A percentile compares a stretch with the other conserved stretches of the same genome.
These are phyloP conservation scores for Bujurquina vittata DNA, from an alignment of 2,113 vertebrate species.

Conservation along the genomic window DNA sequence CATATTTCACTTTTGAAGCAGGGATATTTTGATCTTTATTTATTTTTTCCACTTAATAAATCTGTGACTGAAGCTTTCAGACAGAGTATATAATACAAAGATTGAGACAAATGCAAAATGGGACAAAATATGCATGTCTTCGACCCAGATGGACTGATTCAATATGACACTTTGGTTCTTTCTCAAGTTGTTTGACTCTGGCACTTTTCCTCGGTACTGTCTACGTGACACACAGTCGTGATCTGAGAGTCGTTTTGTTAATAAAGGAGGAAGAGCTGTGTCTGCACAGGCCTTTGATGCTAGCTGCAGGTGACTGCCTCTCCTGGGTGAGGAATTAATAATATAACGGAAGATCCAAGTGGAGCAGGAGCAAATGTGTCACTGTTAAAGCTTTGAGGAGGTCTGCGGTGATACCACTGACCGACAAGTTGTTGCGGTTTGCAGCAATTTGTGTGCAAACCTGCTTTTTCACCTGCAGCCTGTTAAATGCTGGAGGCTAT, in stretches of 20 bases:
- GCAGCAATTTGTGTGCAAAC: neutral
- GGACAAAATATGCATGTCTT: neutral
- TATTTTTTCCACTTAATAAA: neutral
- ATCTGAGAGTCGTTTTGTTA: conserved; percentile 60
- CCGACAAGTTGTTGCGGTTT: neutral
- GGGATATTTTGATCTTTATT: neutral
- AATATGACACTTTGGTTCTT: neutral
- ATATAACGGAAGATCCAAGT: conserved; percentile 55
- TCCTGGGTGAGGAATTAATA: conserved; percentile 63
- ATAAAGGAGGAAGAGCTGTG: conserved; percentile 57
- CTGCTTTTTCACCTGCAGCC: neutral
- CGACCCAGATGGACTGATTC: neutral
- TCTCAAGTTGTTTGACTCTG: conserved; percentile 36
- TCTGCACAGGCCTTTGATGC: conserved; percentile 57
- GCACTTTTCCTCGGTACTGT: conserved; percentile 15
- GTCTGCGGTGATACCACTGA: conserved; percentile 35
- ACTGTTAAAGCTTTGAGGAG: conserved; percentile 38
- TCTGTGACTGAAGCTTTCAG: neutral
- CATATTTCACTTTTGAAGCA: neutral
- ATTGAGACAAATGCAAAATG: neutral
- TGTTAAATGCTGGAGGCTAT: neutral
- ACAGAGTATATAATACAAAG: neutral
- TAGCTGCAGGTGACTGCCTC: conserved; percentile 56
- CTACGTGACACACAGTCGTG: conserved; percentile 33
- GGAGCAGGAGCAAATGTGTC: conserved; percentile 51